Evolutionary conservation across 2,797 vertebrate genomes (phyloP), one percentile per base, ranked within the genome.

Genomic region (Eptatretus atami): DNA sequence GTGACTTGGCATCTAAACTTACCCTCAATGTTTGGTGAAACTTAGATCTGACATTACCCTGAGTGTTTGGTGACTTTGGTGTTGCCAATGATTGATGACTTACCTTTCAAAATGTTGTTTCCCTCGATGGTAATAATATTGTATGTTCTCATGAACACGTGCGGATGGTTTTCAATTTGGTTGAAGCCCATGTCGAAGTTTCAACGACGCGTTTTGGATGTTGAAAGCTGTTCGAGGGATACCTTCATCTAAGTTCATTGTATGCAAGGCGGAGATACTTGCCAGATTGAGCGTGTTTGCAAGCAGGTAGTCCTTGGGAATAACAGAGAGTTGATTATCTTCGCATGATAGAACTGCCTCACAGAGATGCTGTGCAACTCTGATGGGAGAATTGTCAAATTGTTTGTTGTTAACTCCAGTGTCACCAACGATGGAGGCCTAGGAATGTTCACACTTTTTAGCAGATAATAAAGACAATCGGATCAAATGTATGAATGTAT

Each of bases 331-430:
- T 55, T 69, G 66, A 67, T 80, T 80, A 64, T 76, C 74, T 66
- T 76, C 77, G 65, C n/a, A 80, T 68, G 65, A n/a, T 80, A 79
- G 31, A 80, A 76, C 73, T 80, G 79, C n/a, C 71, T 78, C 73
- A n/a, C 65, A 79, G 53, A 2, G 76, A 74, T 11, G 70, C 55
- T 14, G 78, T n/a, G 76, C 65, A 80, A 71, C 69, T 75, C 66
- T 15, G 63, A 66, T 13, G 79, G 78, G 52, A 80, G 68, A n/a
- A 2, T 69, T 65, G 0, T 70, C 71, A 65, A 80, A 71, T 53
- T 65, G 71, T 81, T 80, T 19, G 68, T 70, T 55, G 77, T 74
- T 65, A 80, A 70, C 66, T 80, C 77, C 70, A 81, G 63, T 64
- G 77, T 67, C 65, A 72, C 76, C 11, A 66, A 9, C 52, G 66